A percentile compares a stretch with the other conserved stretches of the same genome.
Conservation (phyloP, 1,140 invertebrate species). For the Parasteatoda tepidariorum region DNA sequence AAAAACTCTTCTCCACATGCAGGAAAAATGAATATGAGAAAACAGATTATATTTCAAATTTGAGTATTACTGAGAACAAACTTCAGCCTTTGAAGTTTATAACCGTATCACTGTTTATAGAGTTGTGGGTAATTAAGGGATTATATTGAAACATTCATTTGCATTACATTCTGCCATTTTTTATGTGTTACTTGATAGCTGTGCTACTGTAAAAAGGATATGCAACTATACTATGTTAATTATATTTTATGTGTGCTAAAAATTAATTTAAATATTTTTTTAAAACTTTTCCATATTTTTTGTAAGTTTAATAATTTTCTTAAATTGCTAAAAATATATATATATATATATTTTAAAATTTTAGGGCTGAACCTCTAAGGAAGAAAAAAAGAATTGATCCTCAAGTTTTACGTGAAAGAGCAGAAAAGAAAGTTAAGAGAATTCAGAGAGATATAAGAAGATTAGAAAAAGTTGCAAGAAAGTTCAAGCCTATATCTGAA, state of each 20-base stretch:
- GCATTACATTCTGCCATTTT: too few species aligned
- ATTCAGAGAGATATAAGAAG: constrained; percentile 83
- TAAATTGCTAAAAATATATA: not conserved
- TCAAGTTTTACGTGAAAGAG: constrained; percentile 78
- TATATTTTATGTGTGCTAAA: not conserved
- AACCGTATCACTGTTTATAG: too few species aligned
- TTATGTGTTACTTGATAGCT: too few species aligned
- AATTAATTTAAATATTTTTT: not conserved
- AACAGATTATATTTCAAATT: too few species aligned
- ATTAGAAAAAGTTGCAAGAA: constrained; percentile 79
- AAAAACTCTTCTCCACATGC: too few species aligned
- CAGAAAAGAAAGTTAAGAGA: constrained; percentile 82
- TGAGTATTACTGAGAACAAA: too few species aligned
- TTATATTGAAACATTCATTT: too few species aligned
- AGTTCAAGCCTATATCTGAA: constrained; percentile 87
- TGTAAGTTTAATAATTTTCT: not conserved
- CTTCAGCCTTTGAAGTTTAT: too few species aligned
- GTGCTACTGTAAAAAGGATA: too few species aligned
- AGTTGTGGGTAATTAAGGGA: too few species aligned
- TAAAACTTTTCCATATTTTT: not conserved
- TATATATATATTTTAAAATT: constrained; percentile 2
- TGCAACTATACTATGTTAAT: too few species aligned
- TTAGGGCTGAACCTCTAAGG: constrained; percentile 84
- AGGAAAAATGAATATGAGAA: too few species aligned
- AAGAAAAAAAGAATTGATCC: constrained; percentile 90